phyloP scores from a whole-genome alignment of 2,888 invertebrate species.

The Hydroisotoma schaefferi region DNA sequence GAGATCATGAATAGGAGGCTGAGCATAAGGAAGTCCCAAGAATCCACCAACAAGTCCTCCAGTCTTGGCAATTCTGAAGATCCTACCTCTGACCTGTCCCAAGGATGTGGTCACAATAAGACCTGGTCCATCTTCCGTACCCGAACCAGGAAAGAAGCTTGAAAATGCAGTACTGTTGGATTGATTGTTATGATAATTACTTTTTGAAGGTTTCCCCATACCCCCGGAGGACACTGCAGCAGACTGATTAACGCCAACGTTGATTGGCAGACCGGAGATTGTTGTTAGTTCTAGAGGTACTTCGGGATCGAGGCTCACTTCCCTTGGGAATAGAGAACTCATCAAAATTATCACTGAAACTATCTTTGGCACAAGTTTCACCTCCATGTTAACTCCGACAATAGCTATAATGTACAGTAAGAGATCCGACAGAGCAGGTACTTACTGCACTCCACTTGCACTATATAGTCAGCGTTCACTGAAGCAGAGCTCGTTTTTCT shows the following conservation, averaged over 20 bases:
- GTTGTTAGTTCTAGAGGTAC: background rate
- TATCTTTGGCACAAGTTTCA: too few relatives aligned
- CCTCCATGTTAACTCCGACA: too few relatives aligned
- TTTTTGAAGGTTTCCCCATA: too few relatives aligned
- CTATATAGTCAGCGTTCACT: too few relatives aligned
- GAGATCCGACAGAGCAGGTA: too few relatives aligned
- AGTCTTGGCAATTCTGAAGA: conserved; percentile 17
- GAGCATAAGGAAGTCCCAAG: conserved; percentile 51
- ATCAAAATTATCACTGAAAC: background rate
- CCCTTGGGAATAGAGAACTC: background rate
- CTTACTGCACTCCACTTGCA: too few relatives aligned
- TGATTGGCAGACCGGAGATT: background rate
- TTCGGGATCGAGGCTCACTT: conserved; percentile 1
- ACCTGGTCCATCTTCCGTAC: conserved; percentile 1
- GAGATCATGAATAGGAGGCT: conserved; percentile 11
- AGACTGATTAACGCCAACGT: too few relatives aligned
- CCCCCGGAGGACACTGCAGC: too few relatives aligned
- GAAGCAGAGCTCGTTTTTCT: too few relatives aligned
- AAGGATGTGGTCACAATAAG: conserved; percentile 20
- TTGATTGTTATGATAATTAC: too few relatives aligned
- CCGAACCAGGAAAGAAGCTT: background rate
- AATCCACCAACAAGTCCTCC: conserved; percentile 45
- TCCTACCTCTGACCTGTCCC: conserved; percentile 18
- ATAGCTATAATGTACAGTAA: too few relatives aligned
- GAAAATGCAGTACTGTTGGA: background rate